These are phyloP conservation scores for Chaenodraco wilsoni DNA, from an alignment of 2,797 vertebrate genomes.

Conservation along the genomic window DNA sequence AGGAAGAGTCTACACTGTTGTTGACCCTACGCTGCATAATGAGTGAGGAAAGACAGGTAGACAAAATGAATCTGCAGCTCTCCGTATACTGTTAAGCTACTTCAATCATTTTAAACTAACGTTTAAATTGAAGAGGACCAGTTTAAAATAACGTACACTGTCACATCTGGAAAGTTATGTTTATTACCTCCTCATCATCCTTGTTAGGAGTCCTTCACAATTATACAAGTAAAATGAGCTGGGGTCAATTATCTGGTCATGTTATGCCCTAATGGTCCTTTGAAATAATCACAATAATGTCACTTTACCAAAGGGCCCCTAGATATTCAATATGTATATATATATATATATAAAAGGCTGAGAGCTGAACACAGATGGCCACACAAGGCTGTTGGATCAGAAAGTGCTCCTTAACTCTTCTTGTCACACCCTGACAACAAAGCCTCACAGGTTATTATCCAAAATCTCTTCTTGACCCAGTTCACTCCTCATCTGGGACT, in stretches of 20 bases:
- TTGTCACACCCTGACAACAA: constrained; percentile 10
- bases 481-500: neutral
- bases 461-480: neutral
- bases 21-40: constrained; percentile 17
- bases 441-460: constrained; percentile 19
- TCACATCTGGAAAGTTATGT: neutral
- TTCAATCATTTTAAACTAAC: neutral
- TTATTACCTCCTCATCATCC: neutral
- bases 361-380: constrained; percentile 18
- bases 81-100: neutral
- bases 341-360: neutral
- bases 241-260: neutral
- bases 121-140: neutral
- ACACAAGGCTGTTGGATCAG: constrained; percentile 26
- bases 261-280: neutral
- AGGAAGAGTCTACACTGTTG: constrained; percentile 6
- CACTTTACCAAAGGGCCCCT: neutral
- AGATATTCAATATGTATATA: too few relatives aligned
- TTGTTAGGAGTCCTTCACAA: neutral
- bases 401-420: constrained; percentile 24
- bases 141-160: neutral
- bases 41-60: neutral
- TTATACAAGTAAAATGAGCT: neutral
- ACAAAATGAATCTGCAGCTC: neutral
- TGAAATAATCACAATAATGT: neutral